Base-by-base conservation (phyloP, 2,888 invertebrate species). In the Ornithoptera alexandrae region DNA sequence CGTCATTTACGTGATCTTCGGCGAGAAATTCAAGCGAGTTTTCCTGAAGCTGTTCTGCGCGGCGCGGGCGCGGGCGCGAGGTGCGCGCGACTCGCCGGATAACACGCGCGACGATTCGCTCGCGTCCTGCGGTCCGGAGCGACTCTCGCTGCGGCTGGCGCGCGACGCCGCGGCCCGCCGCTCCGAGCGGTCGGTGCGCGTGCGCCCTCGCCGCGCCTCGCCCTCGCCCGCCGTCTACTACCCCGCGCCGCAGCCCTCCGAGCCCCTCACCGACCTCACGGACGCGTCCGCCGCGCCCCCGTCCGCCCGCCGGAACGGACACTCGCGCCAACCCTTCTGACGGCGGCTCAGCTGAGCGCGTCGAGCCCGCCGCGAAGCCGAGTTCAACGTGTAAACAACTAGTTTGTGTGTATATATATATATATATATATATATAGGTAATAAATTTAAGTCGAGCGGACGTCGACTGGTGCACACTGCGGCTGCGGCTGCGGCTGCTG, bases 1-100 rank as follows among this genome's bases (percentile, higher is more conserved):
- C 87, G 95, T 99, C 75, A 98, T 99, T 79, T 99, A 99, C 92
- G 98, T 98, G 75, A 98, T 98, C 75, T 98, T 99, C 86, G 99
- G 99, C 1, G 97, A 98, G 85, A 98, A 99, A 86, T 99, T 99
- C 92, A 97, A 97, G 84, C 94, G 97, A 72, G 95, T 98, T 74
- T 97, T 98, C 86, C 89, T 97, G 76, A 93, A 95, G 86, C 93
- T 96, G 87, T 96, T 96, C 92, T 96, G 96, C 88, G 95, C 95
- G 77, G 89, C 93, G 62, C 90, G 91, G 20, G 85, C 93, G 75
- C 92, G 94, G 70, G 94, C 94, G 62, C 77, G 74, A 17, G 74
- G 76, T 46, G 72, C 77, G 94, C 95, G 81, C 93, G 96, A 78
- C 95, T 97, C 89, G 83, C 94, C 80, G 88, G 95, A 85, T 72